Evolutionary conservation across 2,888 invertebrate species (phyloP), one percentile per base, ranked within the genome.

Genomic region (Pomacea canaliculata): DNA sequence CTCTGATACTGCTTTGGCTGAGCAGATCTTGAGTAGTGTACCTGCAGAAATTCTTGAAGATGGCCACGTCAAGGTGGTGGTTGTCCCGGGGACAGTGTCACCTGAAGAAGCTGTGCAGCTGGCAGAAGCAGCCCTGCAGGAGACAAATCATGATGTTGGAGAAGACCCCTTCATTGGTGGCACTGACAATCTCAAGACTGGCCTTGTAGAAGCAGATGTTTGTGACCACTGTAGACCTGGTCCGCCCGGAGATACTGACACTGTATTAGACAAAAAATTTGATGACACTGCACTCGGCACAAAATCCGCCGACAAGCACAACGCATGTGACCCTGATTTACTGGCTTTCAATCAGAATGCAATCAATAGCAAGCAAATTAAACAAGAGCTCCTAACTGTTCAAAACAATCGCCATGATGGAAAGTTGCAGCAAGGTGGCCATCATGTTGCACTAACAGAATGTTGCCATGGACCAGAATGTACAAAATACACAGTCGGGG

Each of bases 91-190:
- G 27, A 82, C 82, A 67, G 78, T 86, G 37, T 81, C 85, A 19
- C 85, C 85, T 68, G 87, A 86, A 60, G 86, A 86, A 48, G 83
- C 83, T 37, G 67, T 86, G 19, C 79, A 79, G 68, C 76, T 87
- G 71, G 86, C 85, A 7, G 79, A 84, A 65, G 80, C 81, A 59
- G 82, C 81, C n/a, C 67, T 86, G 46, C 67, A 49, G 13, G 75
- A 76, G 49, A 70, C 71, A 13, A 51, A 27, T 16, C 68, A 49
- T 23, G n/a, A 13, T 7, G 63, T 63, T 10, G 23, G 27, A 63
- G 27, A n/a, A 12, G 60, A 60, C n/a, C 19, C 12, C 27, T 16
- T 56, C 12, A 19, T 12, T 1, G n/a, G 10, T 27, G 19, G 27
- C 63, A 23, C 19, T 27, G 27, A n/a, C 10, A 12, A 63, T 19